A percentile compares a stretch with the other conserved stretches of the same genome.
Conservation (phyloP, 2,888 invertebrate species). For the Antheraea assamensis region DNA sequence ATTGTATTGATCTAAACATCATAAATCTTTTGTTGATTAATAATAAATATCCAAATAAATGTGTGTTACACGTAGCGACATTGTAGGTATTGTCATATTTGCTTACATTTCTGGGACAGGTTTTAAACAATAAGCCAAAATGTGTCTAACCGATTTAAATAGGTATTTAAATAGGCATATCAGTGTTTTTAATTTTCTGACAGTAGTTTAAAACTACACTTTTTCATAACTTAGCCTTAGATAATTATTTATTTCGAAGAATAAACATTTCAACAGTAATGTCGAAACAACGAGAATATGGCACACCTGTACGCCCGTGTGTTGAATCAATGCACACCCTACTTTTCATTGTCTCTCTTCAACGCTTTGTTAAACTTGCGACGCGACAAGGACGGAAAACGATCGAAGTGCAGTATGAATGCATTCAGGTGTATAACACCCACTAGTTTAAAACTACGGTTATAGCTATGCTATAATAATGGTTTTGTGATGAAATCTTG, state of each 20-base stretch:
- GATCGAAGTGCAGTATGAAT: constrained; percentile 38
- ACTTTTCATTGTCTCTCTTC: constrained; percentile 37
- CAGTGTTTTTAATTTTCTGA: no score
- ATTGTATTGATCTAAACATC: no score
- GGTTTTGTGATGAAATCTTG: not conserved
- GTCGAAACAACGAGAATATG: constrained; percentile 12
- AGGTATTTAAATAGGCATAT: no score
- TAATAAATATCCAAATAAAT: no score
- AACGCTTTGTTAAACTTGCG: constrained; percentile 24
- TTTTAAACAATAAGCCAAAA: no score
- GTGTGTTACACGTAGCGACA: no score
- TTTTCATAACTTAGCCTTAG: no score
- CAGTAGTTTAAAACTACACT: no score
- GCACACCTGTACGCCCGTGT: constrained; percentile 22
- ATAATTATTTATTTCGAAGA: not conserved
- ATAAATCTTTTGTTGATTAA: no score
- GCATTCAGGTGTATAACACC: constrained; percentile 28
- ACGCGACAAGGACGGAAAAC: constrained; percentile 36
- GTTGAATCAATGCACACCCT: constrained; percentile 49
- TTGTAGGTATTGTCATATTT: no score
- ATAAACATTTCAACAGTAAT: not conserved
- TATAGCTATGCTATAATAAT: constrained; percentile 2
- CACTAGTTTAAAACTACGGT: constrained; percentile 21
- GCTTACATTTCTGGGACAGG: no score
- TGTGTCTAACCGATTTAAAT: no score